phyloP scores from a whole-genome alignment of 2,888 invertebrate species.

The Autographa gamma region DNA sequence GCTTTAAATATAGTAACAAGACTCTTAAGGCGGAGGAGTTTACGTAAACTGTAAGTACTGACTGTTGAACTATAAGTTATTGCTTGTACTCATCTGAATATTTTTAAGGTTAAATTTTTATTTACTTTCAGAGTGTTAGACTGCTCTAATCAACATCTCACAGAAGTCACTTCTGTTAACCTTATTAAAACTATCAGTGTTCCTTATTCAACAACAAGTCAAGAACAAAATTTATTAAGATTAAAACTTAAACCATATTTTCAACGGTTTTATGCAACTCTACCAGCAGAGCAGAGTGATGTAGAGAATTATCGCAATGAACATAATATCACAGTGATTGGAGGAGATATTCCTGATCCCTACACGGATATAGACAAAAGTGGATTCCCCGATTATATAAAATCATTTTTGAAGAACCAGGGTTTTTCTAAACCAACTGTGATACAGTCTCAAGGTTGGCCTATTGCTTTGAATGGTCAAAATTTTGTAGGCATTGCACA shows the following conservation, averaged over 20 bases:
- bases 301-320: slow-evolving; percentile 90
- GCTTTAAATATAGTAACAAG: slow-evolving; percentile 67
- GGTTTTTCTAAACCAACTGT: slow-evolving; percentile 93
- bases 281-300: slow-evolving; percentile 78
- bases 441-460: slow-evolving; percentile 96
- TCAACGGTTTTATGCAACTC: slow-evolving; percentile 71
- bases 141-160: slow-evolving; percentile 58
- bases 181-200: slow-evolving; percentile 53
- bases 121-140: slow-evolving; percentile 68
- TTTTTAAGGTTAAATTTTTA: slow-evolving; percentile 15
- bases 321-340: slow-evolving; percentile 93
- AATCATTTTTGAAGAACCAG: slow-evolving; percentile 89
- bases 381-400: slow-evolving; percentile 92
- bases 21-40: slow-evolving; percentile 65
- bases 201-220: slow-evolving; percentile 58
- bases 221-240: slow-evolving; percentile 50
- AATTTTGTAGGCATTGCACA: slow-evolving; percentile 96
- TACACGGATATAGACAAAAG: slow-evolving; percentile 93
- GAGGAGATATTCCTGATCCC: slow-evolving; percentile 92
- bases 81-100: slow-evolving; percentile 15
- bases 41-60: slow-evolving; percentile 74
- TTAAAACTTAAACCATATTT: slow-evolving; percentile 38
- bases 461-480: slow-evolving; percentile 93
- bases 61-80: slow-evolving; percentile 22
- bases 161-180: slow-evolving; percentile 53